Conservation (phyloP, 1,140 invertebrate genomes). For the Calephelis virginiensis region DNA sequence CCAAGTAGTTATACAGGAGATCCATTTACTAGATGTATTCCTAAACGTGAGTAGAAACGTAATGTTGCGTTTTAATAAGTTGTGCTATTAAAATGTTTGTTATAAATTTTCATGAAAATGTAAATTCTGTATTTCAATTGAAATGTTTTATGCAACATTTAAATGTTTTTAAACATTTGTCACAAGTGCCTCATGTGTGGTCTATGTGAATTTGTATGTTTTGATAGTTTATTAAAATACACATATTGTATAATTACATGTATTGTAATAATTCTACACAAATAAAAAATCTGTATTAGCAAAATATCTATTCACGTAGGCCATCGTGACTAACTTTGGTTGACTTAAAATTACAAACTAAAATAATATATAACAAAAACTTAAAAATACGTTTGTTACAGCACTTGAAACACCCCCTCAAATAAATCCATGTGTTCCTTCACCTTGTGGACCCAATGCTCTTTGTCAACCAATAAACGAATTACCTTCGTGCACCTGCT, state of each 20-base stretch:
- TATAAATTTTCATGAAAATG: too few species aligned
- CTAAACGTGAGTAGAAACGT: conserved; percentile 75
- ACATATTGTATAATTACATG: neutral
- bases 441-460: conserved; percentile 86
- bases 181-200: too few species aligned
- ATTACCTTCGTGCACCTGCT: conserved; percentile 84
- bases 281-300: too few species aligned
- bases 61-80: neutral
- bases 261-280: neutral
- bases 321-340: too few species aligned
- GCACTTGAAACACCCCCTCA: conserved; percentile 76
- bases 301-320: too few species aligned
- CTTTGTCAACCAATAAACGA: conserved; percentile 83
- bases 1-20: conserved; percentile 83
- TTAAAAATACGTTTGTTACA: conserved; percentile 41
- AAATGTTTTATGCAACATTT: too few species aligned
- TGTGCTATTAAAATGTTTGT: too few species aligned
- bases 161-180: too few species aligned
- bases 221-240: too few species aligned
- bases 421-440: conserved; percentile 85
- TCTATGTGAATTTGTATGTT: too few species aligned
- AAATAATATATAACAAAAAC: neutral
- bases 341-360: too few species aligned
- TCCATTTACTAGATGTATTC: conserved; percentile 83
- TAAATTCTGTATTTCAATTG: too few species aligned